Conservation (phyloP, 1,140 invertebrate species). For the Callitettix versicolor region DNA sequence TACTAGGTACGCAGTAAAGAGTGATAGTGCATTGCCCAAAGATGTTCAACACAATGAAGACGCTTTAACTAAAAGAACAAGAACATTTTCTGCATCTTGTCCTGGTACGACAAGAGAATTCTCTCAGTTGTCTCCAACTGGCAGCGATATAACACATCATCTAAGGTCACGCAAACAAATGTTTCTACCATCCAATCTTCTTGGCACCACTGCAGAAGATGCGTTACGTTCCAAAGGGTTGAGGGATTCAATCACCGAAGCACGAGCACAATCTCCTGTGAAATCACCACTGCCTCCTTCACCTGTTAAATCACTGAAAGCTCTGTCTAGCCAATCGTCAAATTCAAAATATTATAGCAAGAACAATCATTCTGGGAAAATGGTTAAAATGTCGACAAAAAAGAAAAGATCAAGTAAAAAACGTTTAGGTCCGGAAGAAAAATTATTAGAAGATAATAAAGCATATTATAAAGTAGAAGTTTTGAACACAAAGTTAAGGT, state of each 20-base stretch:
- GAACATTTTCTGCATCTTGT: conserved; percentile 13
- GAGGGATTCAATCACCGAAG: no score
- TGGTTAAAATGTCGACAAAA: no score
- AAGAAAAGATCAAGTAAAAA: conserved; percentile 27
- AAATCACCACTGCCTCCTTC: no score
- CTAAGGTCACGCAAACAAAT: conserved; percentile 12
- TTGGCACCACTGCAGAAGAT: conserved; percentile 25
- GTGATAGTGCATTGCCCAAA: conserved; percentile 2
- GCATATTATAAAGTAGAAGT: conserved; percentile 65
- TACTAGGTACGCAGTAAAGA: conserved; percentile 1
- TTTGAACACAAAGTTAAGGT: conserved; percentile 53
- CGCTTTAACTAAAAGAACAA: neutral
- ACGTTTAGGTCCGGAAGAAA: conserved; percentile 43
- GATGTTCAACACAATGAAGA: neutral
- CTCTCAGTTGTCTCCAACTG: conserved; percentile 23
- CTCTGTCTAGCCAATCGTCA: neutral
- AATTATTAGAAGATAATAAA: conserved; percentile 45
- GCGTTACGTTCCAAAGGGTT: conserved; percentile 3
- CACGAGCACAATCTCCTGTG: no score
- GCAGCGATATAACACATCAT: conserved; percentile 24
- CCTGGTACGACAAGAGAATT: conserved; percentile 8
- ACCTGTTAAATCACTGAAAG: neutral
- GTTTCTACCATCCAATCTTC: conserved; percentile 19
- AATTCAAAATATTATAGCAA: no score
- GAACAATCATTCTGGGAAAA: neutral